Percentiles rank a stretch among this genome's conserved stretches.
Evolutionary conservation across 2,113 vertebrate species (phyloP).

Genomic region (Phasianus colchicus): DNA sequence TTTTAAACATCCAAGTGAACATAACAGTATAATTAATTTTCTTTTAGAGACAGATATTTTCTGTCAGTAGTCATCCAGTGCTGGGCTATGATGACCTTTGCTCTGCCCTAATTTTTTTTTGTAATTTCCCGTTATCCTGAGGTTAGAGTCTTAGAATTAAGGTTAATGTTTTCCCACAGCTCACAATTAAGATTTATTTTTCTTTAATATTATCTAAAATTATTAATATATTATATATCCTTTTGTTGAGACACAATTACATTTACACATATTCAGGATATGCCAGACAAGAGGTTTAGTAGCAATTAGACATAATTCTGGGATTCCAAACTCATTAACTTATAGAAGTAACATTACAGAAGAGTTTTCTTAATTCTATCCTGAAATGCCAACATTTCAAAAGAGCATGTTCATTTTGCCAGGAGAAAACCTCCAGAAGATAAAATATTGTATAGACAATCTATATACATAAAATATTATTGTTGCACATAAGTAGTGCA

Average conservation of each 20-base stretch:
- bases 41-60: background rate
- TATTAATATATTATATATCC: background rate
- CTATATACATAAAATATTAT: background rate
- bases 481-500: background rate
- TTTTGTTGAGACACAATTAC: background rate
- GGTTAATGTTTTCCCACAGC: background rate
- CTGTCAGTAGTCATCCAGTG: background rate
- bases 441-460: background rate
- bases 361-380: background rate
- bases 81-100: background rate
- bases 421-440: background rate
- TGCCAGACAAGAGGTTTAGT: background rate
- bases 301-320: background rate
- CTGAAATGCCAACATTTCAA: background rate
- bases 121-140: background rate
- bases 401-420: background rate
- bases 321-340: background rate
- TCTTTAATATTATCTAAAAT: background rate
- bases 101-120: background rate
- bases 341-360: background rate
- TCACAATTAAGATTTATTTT: background rate
- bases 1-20: background rate
- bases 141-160: background rate
- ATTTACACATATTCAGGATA: background rate
- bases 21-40: background rate